Evolutionary conservation across 2,888 invertebrate species (phyloP).

Genomic region (Drosophila meridiana): DNA sequence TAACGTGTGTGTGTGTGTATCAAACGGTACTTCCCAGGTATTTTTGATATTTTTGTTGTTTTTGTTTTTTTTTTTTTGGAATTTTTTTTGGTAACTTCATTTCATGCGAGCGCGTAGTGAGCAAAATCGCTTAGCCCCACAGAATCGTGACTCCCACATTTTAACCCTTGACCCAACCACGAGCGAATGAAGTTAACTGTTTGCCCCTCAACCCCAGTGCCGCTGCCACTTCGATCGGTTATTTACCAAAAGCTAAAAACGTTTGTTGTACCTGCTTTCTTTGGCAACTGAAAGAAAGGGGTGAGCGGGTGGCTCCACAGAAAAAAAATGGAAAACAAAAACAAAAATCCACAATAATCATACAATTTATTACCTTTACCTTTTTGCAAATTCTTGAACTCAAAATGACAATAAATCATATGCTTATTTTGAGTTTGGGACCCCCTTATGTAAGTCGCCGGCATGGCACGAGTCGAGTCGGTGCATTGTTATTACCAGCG

Average conservation of each 20-base stretch:
- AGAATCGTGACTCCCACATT: slow-evolving; percentile 85
- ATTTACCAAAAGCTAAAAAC: slow-evolving; percentile 4
- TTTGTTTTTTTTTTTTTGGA: slow-evolving; percentile 47
- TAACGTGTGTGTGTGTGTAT: slow-evolving; percentile 40
- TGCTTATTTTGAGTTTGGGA: slow-evolving; percentile 46
- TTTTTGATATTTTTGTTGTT: slow-evolving; percentile 67
- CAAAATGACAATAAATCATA: slow-evolving; percentile 82
- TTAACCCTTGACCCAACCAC: slow-evolving; percentile 84
- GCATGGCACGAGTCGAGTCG: slow-evolving; percentile 74
- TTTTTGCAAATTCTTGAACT: slow-evolving; percentile 80
- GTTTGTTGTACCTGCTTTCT: slow-evolving; percentile 69
- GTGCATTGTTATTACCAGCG: slow-evolving; percentile 71
- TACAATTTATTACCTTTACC: slow-evolving; percentile 83
- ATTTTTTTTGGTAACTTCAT: slow-evolving; percentile 78
- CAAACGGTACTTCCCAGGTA: slow-evolving; percentile 74
- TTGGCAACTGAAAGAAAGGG: slow-evolving; percentile 19
- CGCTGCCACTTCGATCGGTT: background rate
- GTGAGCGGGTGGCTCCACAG: slow-evolving; percentile 1
- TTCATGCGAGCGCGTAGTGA: slow-evolving; percentile 72
- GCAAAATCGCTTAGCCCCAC: slow-evolving; percentile 56
- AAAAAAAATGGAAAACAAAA: background rate
- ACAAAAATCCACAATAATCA: slow-evolving; percentile 72
- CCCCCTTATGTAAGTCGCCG: slow-evolving; percentile 60
- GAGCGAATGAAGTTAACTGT: slow-evolving; percentile 76
- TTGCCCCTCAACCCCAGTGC: slow-evolving; percentile 11